Evolutionary conservation across 2,888 invertebrate species (phyloP), one percentile per base, ranked within the genome.

Genomic region (Cerastis rubricosa): DNA sequence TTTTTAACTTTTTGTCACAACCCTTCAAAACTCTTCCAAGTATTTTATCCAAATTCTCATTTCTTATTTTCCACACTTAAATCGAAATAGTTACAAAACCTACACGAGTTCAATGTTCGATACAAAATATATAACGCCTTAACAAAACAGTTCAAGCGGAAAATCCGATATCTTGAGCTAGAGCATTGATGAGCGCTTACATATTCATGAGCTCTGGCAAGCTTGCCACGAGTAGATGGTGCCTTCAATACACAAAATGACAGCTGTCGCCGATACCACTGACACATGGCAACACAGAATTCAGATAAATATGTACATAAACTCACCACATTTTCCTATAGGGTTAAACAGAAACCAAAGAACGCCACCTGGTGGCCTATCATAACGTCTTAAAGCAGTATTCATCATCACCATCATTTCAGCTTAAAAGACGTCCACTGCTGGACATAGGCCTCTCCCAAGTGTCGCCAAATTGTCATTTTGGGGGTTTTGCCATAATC

Each of bases 141-240:
- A 93, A 91, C 93, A 93, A 91, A 93, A 91, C 91, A 91, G 90
- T 91, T 94, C 91, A 89, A 88, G 93, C 94, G 92, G 94, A 95
- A 95, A 95, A 95, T 94, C 94, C 94, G 95, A 95, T 95, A 95
- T 95, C 95, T 95, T 94, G 93, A 93, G 93, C 92, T 88, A 87
- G 90, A 93, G 91, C 94, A 95, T 94, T 94, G 95, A 95, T 93
- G 94, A 93, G 91, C 90, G 91, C 89, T 94, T 95, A 94, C 94
- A 96, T 96, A 96, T 96, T 94, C 95, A 96, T 95, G 94, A 94
- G 93, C 71, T 82, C 87, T 87, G 85, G 85, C 85, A 86, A 84
- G 78, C 87, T 86, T 83, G 86, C 81, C 86, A 87, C 88, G 85
- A 87, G 22, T 51, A 54, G 61, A 4, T 51, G 25, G 88, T 88